Base-by-base conservation (phyloP, 2,888 invertebrate species). In the Cartodere bifasciata region DNA sequence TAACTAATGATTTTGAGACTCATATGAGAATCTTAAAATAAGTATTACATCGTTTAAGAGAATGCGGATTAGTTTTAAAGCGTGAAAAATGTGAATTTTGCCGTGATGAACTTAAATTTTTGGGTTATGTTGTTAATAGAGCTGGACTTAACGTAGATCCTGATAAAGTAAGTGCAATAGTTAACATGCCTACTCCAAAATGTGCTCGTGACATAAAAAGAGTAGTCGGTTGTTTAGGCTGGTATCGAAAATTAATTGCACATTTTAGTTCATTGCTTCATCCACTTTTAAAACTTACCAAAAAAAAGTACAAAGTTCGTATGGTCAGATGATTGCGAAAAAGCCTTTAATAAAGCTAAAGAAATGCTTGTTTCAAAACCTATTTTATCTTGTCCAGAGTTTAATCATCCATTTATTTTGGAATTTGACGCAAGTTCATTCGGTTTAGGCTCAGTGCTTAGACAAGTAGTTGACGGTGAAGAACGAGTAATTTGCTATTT, bases 41-140 rank as follows among this genome's bases (percentile, higher is more conserved):
- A 20, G 29, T 42, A 9, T 37, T 34, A 16, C 4, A 26, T 2
- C 16, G 32, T 1, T 25, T 42, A 7, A 36, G 32, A 23, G 10
- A 21, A 1, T 36, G 34, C 12, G 27, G 25, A 9, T 21, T 39
- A 13, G 39, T 35, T 16, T 11, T 22, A 22, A 29, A 23, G 22
- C n/a, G n/a, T n/a, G n/a, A 29, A 3, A 16, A 21, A 23, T 29
- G 27, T 40, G 4, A 35, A 31, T 34, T 27, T 30, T 11, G 33
- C 36, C 10, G 33, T 35, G 16, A 30, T 31, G 26, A 29, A 32
- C 28, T 37, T 11, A 27, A 28, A 14, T 37, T 25, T n/a, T 20
- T 37, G 12, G 33, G 36, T 28, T 17, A 14, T 13, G 11, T 31
- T 4, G 20, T 27, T 9, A 26, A 32, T 23, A 16, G 28, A 11